Base-by-base conservation (phyloP, 2,113 vertebrate species). In the Salminus brasiliensis region DNA sequence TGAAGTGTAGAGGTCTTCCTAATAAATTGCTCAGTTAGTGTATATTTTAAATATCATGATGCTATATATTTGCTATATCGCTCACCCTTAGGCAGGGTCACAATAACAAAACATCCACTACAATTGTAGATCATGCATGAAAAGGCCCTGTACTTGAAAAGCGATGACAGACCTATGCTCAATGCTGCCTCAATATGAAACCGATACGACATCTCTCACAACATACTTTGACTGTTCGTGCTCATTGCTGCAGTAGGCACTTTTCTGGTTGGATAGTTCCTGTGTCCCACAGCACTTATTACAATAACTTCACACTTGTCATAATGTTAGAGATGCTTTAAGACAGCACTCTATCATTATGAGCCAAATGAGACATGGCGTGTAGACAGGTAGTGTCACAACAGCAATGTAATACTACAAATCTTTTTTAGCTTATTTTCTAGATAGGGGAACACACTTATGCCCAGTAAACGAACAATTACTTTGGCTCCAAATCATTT, bases 311-410 rank as follows among this genome's bases (percentile, higher is more conserved):
- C 62, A 39, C 21, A 39, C 11, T 53, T 55, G 62, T 66, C 62
- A 66, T 66, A 66, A 66, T 66, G 32, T 66, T 66, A n/a, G 16
- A 66, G 34, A 66, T 4, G 12, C 32, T 23, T 66, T 34, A n/a
- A 4, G 62, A 39, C n/a, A 23, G 62, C 18, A 39, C 32, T 66
- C 62, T 66, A 11, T 66, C 62, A 66, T 66, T 66, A 66, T 4
- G 21, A n/a, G 32, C 9, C 3, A 39, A 21, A 36, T 36, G 9
- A n/a, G 11, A 66, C 21, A 21, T 23, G 15, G 62, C 21, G 9
- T 15, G n/a, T 12, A 39, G 32, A 66, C 34, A 66, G 32, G 62
- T 66, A 66, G 39, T 66, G 62, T 66, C 62, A 66, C 18, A 66
- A 39, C 62, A 66, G 36, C 18, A 66, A 66, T 11, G 36, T 43